Base-by-base conservation (phyloP, 1,140 invertebrate genomes). In the Drosophila setifemur region DNA sequence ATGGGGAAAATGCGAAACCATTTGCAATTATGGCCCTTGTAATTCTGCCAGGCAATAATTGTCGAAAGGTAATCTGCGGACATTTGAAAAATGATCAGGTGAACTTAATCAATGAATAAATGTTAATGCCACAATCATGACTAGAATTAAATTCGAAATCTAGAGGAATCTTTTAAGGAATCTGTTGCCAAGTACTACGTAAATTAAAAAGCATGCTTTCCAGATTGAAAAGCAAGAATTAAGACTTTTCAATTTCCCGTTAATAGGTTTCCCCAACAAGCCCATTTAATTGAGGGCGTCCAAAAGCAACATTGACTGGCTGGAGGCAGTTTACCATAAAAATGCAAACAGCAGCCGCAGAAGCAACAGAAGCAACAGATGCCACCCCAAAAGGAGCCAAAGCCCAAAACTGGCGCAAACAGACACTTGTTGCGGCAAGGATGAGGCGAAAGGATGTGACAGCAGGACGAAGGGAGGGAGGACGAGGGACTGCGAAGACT, bases 331-430 rank as follows among this genome's bases (percentile, higher is more conserved):
- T 35, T 42, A 26, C 37, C 48, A 52, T 53, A 25, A 68, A 76
- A 81, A 68, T 83, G 50, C 68, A 83, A 82, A 69, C 52, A 69
- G 33, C 28, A 55, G 14, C 42, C 57, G 19, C 19, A 61, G 23
- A n/a, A 12, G 7, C 9, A 12, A 3, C 9, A 23, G 16, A 33
- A 21, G 40, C 28, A 44, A 53, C 40, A 75, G 50, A 45, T 58
- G 31, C 37, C 33, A 47, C 53, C 47, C 48, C 31, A 57, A n/a
- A n/a, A 14, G 26, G 29, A 47, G 26, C 25, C 31, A 19, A 29
- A 33, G 12, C 19, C 26, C 4, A 16, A 52, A 42, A 7, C 55
- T 28, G 45, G 11, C 18, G 39, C 31, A 47, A 53, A 25, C 49
- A 55, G 60, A 64, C 42, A 73, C 61, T 39, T 35, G 28, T 26